Percentiles rank a stretch among this genome's conserved stretches.
These are phyloP conservation scores for Lithobius niger DNA, from an alignment of 1,140 invertebrate genomes.

Conservation along the genomic window DNA sequence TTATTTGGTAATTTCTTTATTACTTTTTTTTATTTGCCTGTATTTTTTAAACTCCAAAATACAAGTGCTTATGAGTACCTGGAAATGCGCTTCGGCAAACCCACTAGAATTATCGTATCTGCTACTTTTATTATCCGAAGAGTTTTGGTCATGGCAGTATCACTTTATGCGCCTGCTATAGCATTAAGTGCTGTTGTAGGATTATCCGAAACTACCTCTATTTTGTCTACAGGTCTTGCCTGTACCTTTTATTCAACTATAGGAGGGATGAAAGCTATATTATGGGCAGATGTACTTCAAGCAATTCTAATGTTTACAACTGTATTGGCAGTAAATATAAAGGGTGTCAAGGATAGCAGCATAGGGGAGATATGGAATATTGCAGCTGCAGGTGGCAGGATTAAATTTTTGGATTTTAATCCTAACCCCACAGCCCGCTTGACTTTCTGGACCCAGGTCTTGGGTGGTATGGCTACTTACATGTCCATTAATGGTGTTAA, in stretches of 20 bases:
- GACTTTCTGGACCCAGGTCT: conserved; percentile 51
- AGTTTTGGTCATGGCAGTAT: too few relatives aligned
- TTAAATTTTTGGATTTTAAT: conserved; percentile 48
- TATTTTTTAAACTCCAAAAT: conserved; percentile 71
- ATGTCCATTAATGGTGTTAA: conserved; percentile 65
- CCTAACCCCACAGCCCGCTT: conserved; percentile 58
- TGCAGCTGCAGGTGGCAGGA: conserved; percentile 45
- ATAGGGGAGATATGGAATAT: conserved; percentile 48
- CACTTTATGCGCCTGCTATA: too few relatives aligned
- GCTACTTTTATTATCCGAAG: too few relatives aligned
- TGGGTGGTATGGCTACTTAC: conserved; percentile 59
- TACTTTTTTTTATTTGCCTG: conserved; percentile 69
- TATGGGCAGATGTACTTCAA: conserved; percentile 68
- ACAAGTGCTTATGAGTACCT: conserved; percentile 84
- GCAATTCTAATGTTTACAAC: conserved; percentile 60
- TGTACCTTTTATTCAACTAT: too few relatives aligned
- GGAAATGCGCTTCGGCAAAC: too few relatives aligned
- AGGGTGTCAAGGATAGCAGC: conserved; percentile 48
- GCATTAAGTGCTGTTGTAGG: too few relatives aligned
- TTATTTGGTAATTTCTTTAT: conserved; percentile 63
- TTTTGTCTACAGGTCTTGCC: too few relatives aligned
- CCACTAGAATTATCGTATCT: too few relatives aligned
- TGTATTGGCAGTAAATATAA: conserved; percentile 57
- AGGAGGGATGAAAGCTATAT: conserved; percentile 77
- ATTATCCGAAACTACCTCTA: too few relatives aligned